Percentiles rank a stretch among this genome's conserved stretches.
These are phyloP conservation scores for Drosophila quinaria DNA, from an alignment of 2,888 invertebrate species.

Conservation along the genomic window DNA sequence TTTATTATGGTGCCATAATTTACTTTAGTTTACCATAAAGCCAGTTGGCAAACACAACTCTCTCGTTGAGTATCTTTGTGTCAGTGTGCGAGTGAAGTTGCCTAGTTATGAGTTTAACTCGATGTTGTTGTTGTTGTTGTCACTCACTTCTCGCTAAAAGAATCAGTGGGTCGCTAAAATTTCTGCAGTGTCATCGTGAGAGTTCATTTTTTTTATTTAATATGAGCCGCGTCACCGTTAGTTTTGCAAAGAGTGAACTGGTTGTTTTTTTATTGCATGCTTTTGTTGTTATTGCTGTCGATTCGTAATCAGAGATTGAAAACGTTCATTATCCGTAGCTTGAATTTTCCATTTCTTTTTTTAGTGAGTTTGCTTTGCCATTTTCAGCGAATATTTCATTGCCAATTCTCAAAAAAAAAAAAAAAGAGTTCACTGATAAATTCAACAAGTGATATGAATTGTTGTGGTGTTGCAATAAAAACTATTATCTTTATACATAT, in stretches of 20 bases:
- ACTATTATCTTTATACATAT: slow-evolving; percentile 9
- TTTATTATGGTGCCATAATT: slow-evolving; percentile 37
- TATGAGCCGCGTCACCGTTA: slow-evolving; percentile 66
- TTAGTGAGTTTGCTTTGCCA: slow-evolving; percentile 27
- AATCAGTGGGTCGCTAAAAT: slow-evolving; percentile 50
- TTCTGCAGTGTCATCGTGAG: slow-evolving; percentile 73
- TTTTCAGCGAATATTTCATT: slow-evolving; percentile 39
- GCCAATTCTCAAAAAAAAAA: slow-evolving; percentile 16
- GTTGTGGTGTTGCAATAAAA: slow-evolving; percentile 12
- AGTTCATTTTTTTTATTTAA: slow-evolving; percentile 60
- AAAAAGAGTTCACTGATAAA: slow-evolving; percentile 29
- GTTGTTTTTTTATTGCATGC: slow-evolving; percentile 28
- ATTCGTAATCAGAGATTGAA: slow-evolving; percentile 68
- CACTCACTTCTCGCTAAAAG: slow-evolving; percentile 14
- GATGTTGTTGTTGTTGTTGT: slow-evolving; percentile 14
- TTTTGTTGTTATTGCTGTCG: slow-evolving; percentile 43
- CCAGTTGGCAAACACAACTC: slow-evolving; percentile 15
- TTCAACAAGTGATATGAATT: slow-evolving; percentile 23
- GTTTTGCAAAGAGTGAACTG: slow-evolving; percentile 45
- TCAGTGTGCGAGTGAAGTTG: slow-evolving; percentile 20
- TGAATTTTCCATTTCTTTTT: slow-evolving; percentile 46
- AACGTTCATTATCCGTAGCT: slow-evolving; percentile 20
- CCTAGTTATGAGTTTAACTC: slow-evolving; percentile 20
- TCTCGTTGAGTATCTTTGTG: slow-evolving; percentile 5
- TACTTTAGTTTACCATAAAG: slow-evolving; percentile 38